Evolutionary conservation across 2,888 invertebrate species (phyloP).

Genomic region (Acanthosepion pharaonis): DNA sequence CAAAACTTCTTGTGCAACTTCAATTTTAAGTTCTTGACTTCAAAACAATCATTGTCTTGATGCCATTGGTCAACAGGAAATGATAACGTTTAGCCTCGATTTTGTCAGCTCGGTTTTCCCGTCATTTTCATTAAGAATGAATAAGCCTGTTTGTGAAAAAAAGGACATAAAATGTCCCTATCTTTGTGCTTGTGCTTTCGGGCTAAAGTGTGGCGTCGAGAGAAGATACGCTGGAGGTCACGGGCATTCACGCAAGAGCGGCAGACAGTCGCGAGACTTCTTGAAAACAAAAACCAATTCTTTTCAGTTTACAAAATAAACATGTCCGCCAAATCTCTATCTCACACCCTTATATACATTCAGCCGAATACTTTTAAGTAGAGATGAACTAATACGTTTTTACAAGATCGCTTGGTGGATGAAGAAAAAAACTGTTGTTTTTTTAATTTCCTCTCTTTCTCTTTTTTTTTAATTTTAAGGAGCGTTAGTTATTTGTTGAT

Average conservation of each 20-base stretch:
- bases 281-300: background rate
- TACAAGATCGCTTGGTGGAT: too few species aligned
- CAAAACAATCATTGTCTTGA: background rate
- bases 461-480: too few species aligned
- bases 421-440: too few species aligned
- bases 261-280: background rate
- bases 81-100: background rate
- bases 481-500: background rate
- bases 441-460: too few species aligned
- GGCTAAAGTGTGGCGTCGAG: background rate
- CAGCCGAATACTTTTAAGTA: background rate
- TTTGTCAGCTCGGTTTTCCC: background rate
- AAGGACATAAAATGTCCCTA: background rate
- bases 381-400: too few species aligned
- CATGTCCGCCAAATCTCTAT: too few species aligned
- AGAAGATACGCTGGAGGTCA: background rate
- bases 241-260: background rate
- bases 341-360: background rate
- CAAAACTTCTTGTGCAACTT: background rate
- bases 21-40: background rate
- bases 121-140: background rate
- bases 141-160: background rate
- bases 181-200: background rate
- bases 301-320: background rate
- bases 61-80: background rate